Evolutionary conservation across 2,797 vertebrate species (phyloP).

Genomic region (Mus spretus): DNA sequence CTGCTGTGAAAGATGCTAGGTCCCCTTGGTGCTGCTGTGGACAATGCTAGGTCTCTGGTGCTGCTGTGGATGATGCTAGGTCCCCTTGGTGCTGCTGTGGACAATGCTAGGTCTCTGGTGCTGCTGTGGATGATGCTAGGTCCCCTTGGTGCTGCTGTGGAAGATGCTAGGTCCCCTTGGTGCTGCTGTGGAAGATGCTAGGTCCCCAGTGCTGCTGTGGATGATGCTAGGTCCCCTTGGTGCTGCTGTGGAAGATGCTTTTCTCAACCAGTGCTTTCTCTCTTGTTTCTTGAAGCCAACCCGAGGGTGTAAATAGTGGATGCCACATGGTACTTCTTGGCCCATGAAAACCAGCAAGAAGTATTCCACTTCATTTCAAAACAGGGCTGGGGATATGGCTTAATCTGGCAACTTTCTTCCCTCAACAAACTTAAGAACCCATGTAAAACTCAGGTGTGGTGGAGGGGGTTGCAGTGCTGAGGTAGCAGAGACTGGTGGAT

Average conservation of each 20-base stretch:
- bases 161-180: not conserved
- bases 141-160: not conserved
- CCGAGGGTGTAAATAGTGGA: not conserved
- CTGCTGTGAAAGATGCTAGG: not conserved
- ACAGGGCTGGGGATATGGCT: not conserved
- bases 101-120: no score
- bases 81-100: not conserved
- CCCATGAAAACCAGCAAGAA: not conserved
- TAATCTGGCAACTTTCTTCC: not conserved
- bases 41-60: not conserved
- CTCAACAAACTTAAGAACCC: not conserved
- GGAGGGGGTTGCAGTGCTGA: not conserved
- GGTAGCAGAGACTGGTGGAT: not conserved
- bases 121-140: not conserved
- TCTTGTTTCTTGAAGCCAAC: rapidly evolving
- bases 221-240: not conserved
- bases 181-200: not conserved
- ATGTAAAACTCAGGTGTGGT: not conserved
- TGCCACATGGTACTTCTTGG: not conserved
- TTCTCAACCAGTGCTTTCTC: not conserved
- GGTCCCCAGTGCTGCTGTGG: not conserved
- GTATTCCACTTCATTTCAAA: not conserved
- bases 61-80: not conserved
- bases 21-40: no score
- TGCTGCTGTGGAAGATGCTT: not conserved